Percentiles rank a stretch among this genome's conserved stretches.
phyloP scores from a whole-genome alignment of 2,113 vertebrate genomes.

The Tupaia tana region DNA sequence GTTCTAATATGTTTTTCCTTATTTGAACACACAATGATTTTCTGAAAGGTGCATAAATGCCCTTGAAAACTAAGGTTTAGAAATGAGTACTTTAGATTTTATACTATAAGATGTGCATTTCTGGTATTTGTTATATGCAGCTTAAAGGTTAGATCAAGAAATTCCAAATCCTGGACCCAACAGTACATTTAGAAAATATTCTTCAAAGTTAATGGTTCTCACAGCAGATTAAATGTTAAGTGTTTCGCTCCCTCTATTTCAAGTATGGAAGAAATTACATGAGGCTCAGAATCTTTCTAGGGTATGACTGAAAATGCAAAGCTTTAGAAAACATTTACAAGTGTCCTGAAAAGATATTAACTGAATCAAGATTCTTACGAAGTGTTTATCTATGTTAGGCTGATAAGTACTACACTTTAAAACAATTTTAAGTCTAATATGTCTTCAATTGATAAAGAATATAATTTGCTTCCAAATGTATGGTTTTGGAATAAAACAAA shows the following conservation, averaged over 20 bases:
- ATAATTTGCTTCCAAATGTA: conserved; percentile 12
- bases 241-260: conserved; percentile 69
- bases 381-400: not conserved
- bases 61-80: conserved; percentile 71
- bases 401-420: conserved; percentile 17
- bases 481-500: not conserved
- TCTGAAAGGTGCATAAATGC: conserved; percentile 64
- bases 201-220: conserved; percentile 70
- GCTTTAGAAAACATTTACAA: conserved; percentile 44
- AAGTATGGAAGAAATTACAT: conserved; percentile 71
- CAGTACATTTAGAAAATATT: conserved; percentile 51
- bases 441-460: conserved; percentile 25
- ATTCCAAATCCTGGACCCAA: conserved; percentile 65
- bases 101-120: conserved; percentile 75
- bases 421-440: conserved; percentile 51
- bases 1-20: conserved; percentile 63
- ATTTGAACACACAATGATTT: conserved; percentile 54
- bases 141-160: conserved; percentile 59
- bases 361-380: conserved; percentile 40
- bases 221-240: conserved; percentile 79
- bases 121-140: conserved; percentile 61
- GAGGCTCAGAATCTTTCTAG: conserved; percentile 63
- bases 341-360: conserved; percentile 19
- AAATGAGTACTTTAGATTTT: conserved; percentile 70
- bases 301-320: conserved; percentile 51